Base-by-base conservation (phyloP, 2,113 vertebrate genomes). In the Ardeotis arabs region DNA sequence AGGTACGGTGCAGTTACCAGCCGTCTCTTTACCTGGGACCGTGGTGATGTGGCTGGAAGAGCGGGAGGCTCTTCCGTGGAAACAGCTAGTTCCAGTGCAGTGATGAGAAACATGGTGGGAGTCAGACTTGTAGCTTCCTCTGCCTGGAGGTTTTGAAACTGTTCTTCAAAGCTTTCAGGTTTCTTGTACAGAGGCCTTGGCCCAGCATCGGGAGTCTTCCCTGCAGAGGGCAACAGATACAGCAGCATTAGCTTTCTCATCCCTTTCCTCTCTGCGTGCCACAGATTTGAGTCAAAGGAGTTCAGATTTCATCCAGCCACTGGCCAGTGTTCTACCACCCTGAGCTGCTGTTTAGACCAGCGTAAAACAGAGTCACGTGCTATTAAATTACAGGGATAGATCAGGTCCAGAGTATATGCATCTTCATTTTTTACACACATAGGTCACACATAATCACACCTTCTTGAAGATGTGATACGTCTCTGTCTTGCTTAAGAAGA, bases 61-160 rank as follows among this genome's bases (percentile, higher is more conserved):
- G 98, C 98, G 83, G 98, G 98, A 94, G 98, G 98, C 95, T 99
- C 98, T 95, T 99, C 98, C 1, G 98, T 98, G 87, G 97, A 99
- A 94, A 96, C 98, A 33, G 97, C 98, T 77, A 98, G 96, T 95
- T 99, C 98, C 69, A 97, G 87, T 13, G 97, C 98, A 84, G 97
- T 98, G 75, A 79, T 68, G 80, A 96, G 97, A 37, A 97, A 31
- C 15, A 69, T 35, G 23, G 96, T 92, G 69, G 97, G 97, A 55
- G 95, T 93, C 87, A 96, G 86, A 74, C 94, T 97, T 14, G 96
- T 95, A n/a, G 97, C 95, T 11, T 98, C 97, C 86, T 98, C 98
- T 59, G 82, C 49, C 2, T 60, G 69, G 1, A 96, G 87, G 10
- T 96, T 96, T 27, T 88, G 96, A 8, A 95, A 77, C 82, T 95